phyloP scores from a whole-genome alignment of 1,140 invertebrate genomes.

The Euura saliciscinereae region DNA sequence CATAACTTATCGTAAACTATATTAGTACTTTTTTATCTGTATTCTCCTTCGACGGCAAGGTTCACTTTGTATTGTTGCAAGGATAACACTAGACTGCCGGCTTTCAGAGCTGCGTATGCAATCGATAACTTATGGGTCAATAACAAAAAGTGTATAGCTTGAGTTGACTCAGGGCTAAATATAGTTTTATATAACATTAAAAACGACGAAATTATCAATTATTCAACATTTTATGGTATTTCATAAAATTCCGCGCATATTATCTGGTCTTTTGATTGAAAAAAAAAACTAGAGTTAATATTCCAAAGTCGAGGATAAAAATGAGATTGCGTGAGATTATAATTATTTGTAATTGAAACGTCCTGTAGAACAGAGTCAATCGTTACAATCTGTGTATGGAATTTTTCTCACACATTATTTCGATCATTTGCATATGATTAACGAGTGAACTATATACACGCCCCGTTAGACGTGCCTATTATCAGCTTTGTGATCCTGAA shows the following conservation, averaged over 20 bases:
- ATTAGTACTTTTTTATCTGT: no score
- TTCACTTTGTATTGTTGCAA: not conserved
- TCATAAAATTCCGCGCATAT: no score
- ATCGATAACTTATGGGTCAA: conserved; percentile 3
- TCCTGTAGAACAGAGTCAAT: not conserved
- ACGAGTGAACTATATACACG: not conserved
- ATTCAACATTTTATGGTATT: no score
- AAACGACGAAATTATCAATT: no score
- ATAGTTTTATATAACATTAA: not conserved
- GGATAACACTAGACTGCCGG: not conserved
- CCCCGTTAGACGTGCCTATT: not conserved
- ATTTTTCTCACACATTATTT: not conserved
- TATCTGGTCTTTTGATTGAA: no score
- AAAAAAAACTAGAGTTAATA: no score
- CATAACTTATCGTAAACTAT: no score
- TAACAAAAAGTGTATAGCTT: not conserved
- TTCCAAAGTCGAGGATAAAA: no score
- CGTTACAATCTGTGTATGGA: not conserved
- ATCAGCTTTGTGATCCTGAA: not conserved
- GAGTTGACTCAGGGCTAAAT: not conserved
- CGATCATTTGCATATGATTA: conserved; percentile 4
- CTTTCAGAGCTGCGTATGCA: not conserved
- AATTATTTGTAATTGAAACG: not conserved
- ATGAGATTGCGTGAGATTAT: no score
- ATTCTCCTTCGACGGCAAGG: not conserved